Evolutionary conservation across 2,113 vertebrate species (phyloP), one percentile per base, ranked within the genome.

Genomic region (Myanophis thanlyinensis): DNA sequence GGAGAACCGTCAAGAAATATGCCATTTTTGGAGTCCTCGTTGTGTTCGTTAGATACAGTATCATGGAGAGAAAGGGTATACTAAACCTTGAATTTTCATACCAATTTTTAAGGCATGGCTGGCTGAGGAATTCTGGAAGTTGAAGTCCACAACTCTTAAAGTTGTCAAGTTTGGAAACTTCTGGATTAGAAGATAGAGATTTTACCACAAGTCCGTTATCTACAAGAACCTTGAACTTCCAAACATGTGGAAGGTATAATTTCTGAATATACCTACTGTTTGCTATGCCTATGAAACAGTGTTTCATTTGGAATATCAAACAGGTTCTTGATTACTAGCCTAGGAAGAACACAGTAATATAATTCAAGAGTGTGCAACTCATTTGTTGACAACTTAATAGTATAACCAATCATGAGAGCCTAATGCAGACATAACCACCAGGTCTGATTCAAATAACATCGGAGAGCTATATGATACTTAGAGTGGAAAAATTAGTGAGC

Each of bases 241-340:
- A 90, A 89, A 27, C 53, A 86, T 48, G 3, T 93, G 88, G 87
- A 95, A 73, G 89, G 25, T 11, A 2, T 86, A 52, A 52, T 46
- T 89, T 95, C 30, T 18, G 93, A 86, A 47, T 86, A 0, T 23
- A 48, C 53, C 90, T 96, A 40, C 30, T 94, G 59, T 91, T 23
- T 56, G 3, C 30, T 51, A 13, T 56, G 91, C 87, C 46, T 62
- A 46, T 0, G 0, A 44, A 91, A 85, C 88, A 88, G 88, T 1
- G 27, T 7, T 4, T 0, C 0, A 47, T 30, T 90, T 67, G 92
- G 85, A 73, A 27, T 67, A 90, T 85, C 53, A 22, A 47, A 12
- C 91, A 93, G 88, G 0, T 3, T 87, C 11, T 40, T 46, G 62
- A 90, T 93, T 91, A 92, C 3, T 1, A 8, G 59, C n/a, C 47